Percentiles rank a stretch among this genome's conserved stretches.
Evolutionary conservation across 2,797 vertebrate genomes (phyloP).

Genomic region (Hapalemur alaotrensis): DNA sequence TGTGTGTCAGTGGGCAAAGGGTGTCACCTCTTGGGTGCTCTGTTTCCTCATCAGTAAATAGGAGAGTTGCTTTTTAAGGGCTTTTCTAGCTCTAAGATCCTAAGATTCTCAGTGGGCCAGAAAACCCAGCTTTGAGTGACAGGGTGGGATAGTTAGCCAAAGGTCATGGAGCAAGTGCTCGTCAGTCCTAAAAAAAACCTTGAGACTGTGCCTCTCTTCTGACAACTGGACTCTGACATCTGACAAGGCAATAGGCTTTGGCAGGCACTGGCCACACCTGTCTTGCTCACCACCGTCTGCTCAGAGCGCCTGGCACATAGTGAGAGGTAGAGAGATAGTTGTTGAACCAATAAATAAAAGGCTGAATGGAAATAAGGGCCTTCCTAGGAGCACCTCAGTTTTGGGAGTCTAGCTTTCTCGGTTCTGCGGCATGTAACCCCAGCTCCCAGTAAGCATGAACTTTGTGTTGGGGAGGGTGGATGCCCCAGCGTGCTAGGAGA

Average conservation of each 20-base stretch:
- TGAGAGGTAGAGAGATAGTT: not conserved
- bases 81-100: not conserved
- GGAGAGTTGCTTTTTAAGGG: not conserved
- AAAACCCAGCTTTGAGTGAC: not conserved
- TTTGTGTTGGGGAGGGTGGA: not conserved
- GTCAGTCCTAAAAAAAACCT: not conserved
- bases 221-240: not conserved
- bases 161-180: not conserved
- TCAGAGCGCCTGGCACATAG: not conserved
- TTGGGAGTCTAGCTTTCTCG: not conserved
- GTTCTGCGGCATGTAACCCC: not conserved
- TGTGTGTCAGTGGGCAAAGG: not conserved
- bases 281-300: not conserved
- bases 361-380: not conserved
- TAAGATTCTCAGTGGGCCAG: not conserved
- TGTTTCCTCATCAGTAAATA: not conserved
- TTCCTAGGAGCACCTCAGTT: not conserved
- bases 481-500: accelerated
- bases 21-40: not conserved
- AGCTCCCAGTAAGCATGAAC: not conserved
- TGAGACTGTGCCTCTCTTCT: not conserved
- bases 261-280: not conserved
- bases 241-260: not conserved
- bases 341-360: not conserved
- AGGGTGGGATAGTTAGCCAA: not conserved